Evolutionary conservation across 2,888 invertebrate species (phyloP).

Genomic region (Eurois occulta): DNA sequence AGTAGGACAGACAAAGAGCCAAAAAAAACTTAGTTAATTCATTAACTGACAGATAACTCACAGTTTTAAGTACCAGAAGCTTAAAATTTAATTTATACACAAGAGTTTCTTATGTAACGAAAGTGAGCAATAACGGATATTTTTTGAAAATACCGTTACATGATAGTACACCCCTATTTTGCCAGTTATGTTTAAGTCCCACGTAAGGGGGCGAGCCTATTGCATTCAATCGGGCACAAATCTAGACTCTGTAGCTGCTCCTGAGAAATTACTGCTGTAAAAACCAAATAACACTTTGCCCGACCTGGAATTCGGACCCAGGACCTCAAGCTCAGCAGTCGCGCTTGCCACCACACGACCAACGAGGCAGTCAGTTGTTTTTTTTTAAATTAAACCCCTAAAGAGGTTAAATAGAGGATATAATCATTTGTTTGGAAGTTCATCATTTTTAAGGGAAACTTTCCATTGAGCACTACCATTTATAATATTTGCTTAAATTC

Average conservation of each 20-base stretch:
- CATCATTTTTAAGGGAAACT: not conserved
- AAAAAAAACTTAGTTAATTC: too few species aligned
- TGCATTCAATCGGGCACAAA: fast-evolving
- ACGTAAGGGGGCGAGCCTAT: not conserved
- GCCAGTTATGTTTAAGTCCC: not conserved
- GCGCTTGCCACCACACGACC: not conserved
- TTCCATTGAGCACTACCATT: not conserved
- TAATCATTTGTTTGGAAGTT: not conserved
- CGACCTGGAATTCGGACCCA: not conserved
- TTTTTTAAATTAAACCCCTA: not conserved
- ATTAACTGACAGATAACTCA: not conserved
- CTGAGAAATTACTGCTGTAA: not conserved
- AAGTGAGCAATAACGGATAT: too few species aligned
- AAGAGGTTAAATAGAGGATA: not conserved
- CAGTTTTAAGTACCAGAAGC: too few species aligned
- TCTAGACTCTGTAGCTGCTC: not conserved
- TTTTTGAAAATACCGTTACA: not conserved
- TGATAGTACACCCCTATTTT: not conserved
- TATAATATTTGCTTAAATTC: not conserved
- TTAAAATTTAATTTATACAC: too few species aligned
- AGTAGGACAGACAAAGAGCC: too few species aligned
- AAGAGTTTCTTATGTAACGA: not conserved
- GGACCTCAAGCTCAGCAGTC: not conserved
- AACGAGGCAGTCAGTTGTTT: not conserved
- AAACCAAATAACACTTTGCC: not conserved